Base-by-base conservation (phyloP, 2,888 invertebrate genomes). In the Nebria salina region DNA sequence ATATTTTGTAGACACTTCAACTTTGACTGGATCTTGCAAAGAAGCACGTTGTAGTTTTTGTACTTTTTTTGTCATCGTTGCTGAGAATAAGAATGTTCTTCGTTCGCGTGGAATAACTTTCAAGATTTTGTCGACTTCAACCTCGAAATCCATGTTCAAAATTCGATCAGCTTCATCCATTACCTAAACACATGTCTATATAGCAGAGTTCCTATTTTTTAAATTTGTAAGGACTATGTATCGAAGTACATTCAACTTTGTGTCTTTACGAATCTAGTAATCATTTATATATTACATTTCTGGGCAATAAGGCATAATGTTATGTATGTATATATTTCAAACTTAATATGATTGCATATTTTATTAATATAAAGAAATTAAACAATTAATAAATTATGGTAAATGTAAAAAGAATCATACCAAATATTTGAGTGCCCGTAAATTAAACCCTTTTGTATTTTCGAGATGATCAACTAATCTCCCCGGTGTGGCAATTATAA, bases 141-240 rank as follows among this genome's bases (percentile, higher is more conserved):
- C 94, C 90, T 99, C 99, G 87, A 99, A 99, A 87, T 99, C 99
- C 98, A 98, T 97, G 88, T 99, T 99, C 2, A 99, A 91, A 84
- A 99, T 99, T 84, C 99, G 92, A 89, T 99, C 99, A 0, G 99
- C 99, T 92, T 99, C 99, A 86, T 99, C 99, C 98, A 99, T 98
- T 0, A 99, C 96, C 93, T 95, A 84, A 43, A 83, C 83, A 83
- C 13, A 11, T 54, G 66, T 65, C 72, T 64, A 72, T 8, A 20
- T 34, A 66, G 65, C 1, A 79, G 9, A 66, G 66, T 75, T 65
- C 43, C 65, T 65, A n/a, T 65, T 65, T 13, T 15, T 65, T 7
- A 65, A 65, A 65, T n/a, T 65, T 1, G 65, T 65, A n/a, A n/a
- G 7, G 34, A 34, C 34, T 34, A 34, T 1, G 34, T 1, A 34